Base-by-base conservation (phyloP, 1,140 invertebrate species). In the Armadillidium nasatum region DNA sequence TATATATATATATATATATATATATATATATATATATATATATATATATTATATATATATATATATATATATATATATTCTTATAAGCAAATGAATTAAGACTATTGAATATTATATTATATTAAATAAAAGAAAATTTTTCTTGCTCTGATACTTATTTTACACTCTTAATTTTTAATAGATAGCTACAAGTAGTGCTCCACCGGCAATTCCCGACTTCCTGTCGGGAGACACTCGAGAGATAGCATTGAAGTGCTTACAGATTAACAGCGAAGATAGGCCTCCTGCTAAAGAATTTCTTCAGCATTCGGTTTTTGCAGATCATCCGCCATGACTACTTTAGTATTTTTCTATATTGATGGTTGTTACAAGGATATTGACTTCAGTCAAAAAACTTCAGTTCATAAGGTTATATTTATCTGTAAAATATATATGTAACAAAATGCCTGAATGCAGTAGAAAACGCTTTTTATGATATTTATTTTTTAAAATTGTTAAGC, bases 281-380 rank as follows among this genome's bases (percentile, higher is more conserved):
- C 86, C 85, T 0, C 72, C 83, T n/a, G 85, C 85, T 15, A 86
- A 86, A 78, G 85, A 87, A 72, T 82, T 87, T 9, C 82, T 86
- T 7, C 76, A 84, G 23, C 86, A 87, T 78, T 84, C 85, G 7
- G 81, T 85, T n/a, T 86, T 86, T 76, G 69, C 72, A 13, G 76
- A 72, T 15, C 45, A 79, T 21, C 78, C 77, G 19, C 77, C 77
- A 15, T 78, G 77, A 78, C 54, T 23, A 13, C 66, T 46, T 19
- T 43, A 13, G 19, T 60, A 19, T 60, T 60, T 60, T 60, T 60
- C 4, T 60, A 3, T 15, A 13, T 60, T 60, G 7, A 60, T 15
- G 19, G 50, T 60, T 60, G 50, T 60, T 19, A 33, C 33, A 33
- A 33, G 33, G 33, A 33, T 33, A 33, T 33, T 33, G 33, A 33